phyloP scores from a whole-genome alignment of 2,113 vertebrate species.

The Thymallus thymallus region DNA sequence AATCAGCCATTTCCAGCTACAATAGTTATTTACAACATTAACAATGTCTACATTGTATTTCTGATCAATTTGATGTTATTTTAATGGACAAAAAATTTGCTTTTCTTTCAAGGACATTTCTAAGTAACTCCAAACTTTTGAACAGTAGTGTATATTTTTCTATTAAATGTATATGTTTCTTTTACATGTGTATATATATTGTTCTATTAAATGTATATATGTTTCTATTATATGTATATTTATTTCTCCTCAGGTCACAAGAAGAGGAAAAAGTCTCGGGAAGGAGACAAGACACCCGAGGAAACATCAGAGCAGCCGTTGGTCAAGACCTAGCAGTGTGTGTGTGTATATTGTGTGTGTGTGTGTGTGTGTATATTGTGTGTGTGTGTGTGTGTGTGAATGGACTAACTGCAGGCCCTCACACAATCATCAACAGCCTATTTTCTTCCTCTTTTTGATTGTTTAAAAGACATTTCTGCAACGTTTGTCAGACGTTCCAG shows the following conservation, averaged over 20 bases:
- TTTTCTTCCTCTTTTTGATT: not conserved
- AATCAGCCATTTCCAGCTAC: no score
- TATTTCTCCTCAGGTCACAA: conserved; percentile 79
- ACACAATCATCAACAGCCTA: conserved; percentile 16
- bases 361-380: not conserved
- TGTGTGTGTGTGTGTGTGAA: not conserved
- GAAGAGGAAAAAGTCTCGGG: conserved; percentile 78
- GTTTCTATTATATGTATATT: not conserved
- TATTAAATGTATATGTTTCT: no score
- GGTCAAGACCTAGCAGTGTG: conserved; percentile 64
- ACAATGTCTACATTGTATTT: no score
- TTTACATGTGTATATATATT: no score
- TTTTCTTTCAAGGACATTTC: no score
- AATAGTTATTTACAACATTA: no score
- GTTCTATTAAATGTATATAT: no score
- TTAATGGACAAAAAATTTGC: no score
- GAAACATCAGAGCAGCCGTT: conserved; percentile 75
- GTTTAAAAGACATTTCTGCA: conserved; percentile 10
- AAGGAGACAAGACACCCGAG: conserved; percentile 81
- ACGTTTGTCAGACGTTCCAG: not conserved
- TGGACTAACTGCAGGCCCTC: not conserved
- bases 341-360: not conserved
- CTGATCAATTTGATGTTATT: no score
- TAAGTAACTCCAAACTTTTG: no score
- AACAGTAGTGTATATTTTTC: no score